Evolutionary conservation across 1,140 invertebrate genomes (phyloP), one percentile per base, ranked within the genome.

Genomic region (Bombus huntii): DNA sequence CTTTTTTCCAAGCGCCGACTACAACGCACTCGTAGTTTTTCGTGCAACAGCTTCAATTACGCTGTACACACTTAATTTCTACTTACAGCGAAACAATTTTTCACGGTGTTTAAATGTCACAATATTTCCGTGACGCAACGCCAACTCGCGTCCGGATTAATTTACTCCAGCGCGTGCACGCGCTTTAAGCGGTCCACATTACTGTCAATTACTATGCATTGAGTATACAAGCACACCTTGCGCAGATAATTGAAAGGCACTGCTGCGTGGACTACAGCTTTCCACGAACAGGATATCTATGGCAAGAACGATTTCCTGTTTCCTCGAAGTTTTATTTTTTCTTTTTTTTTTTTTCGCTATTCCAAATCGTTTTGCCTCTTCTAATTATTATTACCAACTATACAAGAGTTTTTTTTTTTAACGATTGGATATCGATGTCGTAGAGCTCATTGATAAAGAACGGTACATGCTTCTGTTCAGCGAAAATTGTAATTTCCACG

Each of bases 81-180:
- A 53, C 47, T 53, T 53, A 8, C 47, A 12, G 53, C 31, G 68
- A 47, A 34, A 44, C 18, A 31, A 47, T 79, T 84, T 84, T 84
- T 79, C 70, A 72, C 77, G 53, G 53, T 75, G 42, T 59, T 79
- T 71, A 71, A 79, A 84, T 79, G 82, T 71, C 82, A 47, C 75
- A 78, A 84, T 71, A 68, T 79, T 71, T 79, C 70, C 37, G 6
- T 83, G 82, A 59, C 53, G 75, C 82, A 71, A 84, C 37, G 9
- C 65, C 31, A n/a, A 28, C 65, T 79, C 37, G 66, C 37, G 28
- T 3, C 25, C 39, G 59, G 37, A 77, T 84, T 78, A 71, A 84
- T 78, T 79, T 31, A 39, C 65, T 18, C 13, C 37, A 70, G 65
- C n/a, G 13, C 4, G 62, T 39, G 62, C 47, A 57, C 9, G 59